Evolutionary conservation across 2,797 vertebrate genomes (phyloP).

Genomic region (Macroramphosus scolopax): DNA sequence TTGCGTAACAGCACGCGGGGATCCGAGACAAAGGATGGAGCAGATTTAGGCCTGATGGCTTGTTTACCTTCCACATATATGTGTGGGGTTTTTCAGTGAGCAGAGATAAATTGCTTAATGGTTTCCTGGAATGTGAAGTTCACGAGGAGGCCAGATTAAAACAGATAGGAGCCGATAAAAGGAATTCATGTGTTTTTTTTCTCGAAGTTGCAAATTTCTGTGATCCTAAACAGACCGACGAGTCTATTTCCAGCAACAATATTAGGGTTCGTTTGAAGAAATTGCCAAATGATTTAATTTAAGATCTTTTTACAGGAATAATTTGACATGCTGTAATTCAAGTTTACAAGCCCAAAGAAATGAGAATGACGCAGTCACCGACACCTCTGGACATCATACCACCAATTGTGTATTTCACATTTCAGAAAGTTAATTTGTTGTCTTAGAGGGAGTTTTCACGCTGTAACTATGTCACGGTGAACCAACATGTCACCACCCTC

Average conservation of each 20-base stretch:
- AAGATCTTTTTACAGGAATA: too few species aligned
- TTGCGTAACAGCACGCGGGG: slow-evolving; percentile 44
- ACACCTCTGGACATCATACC: too few species aligned
- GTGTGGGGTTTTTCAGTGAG: slow-evolving; percentile 43
- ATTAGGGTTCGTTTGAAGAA: slow-evolving; percentile 17
- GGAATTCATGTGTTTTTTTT: slow-evolving; percentile 6
- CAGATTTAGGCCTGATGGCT: slow-evolving; percentile 47
- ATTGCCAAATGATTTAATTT: not conserved
- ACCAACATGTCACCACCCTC: too few species aligned
- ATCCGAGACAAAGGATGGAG: slow-evolving; percentile 49
- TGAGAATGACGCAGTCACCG: too few species aligned
- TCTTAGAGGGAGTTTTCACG: too few species aligned
- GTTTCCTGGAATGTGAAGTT: slow-evolving; percentile 76
- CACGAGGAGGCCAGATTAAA: slow-evolving; percentile 63
- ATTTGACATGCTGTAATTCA: not conserved
- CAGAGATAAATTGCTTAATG: slow-evolving; percentile 71
- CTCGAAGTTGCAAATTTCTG: not conserved
- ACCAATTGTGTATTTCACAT: too few species aligned
- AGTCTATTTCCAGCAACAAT: slow-evolving; percentile 19
- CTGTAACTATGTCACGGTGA: too few species aligned
- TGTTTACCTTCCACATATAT: slow-evolving; percentile 67
- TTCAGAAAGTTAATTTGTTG: too few species aligned
- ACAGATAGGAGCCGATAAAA: slow-evolving; percentile 50
- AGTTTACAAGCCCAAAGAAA: too few species aligned
- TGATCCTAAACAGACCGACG: slow-evolving; percentile 21